Evolutionary conservation across 2,888 invertebrate genomes (phyloP), one percentile per base, ranked within the genome.

Genomic region (Empis stercorea): DNA sequence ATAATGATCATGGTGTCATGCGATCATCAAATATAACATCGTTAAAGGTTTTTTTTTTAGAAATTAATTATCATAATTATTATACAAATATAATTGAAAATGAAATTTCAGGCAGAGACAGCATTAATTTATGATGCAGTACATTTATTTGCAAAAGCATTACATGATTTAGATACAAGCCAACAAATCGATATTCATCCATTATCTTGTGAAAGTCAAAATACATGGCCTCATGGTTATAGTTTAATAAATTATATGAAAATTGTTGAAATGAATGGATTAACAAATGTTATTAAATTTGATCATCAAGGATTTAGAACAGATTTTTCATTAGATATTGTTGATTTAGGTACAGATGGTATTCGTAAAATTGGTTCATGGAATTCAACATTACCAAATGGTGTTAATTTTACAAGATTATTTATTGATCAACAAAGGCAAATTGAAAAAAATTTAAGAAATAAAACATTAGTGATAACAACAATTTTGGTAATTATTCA

Each of bases 121-220:
- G 95, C 95, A 2, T 72, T 96, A 51, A 93, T 95, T 83, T 95
- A 94, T 70, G 96, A 96, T 65, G 93, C 94, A 3, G 94, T 95
- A 45, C 86, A 88, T 72, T 76, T 95, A 55, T 94, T 95, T 68
- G 87, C 93, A 44, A 88, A 87, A 68, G 94, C 93, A 3, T 73
- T 96, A 45, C 87, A 92, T 63, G 89, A 92, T 65, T 74, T 93
- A 62, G 92, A 92, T 71, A 82, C 84, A 45, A 88, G 88, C 53
- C 89, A 89, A 62, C 84, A 87, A 68, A 87, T 92, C 54, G 87
- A 89, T 64, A 87, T 89, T 55, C 83, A 87, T 61, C 84, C 89
- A 2, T 75, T 92, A 49, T 87, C 86, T 45, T 92, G 92, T 61
- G 89, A 89, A 59, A 84, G 84, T 0, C 82, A 86, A 54, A 85